Base-by-base conservation (phyloP, 2,113 vertebrate genomes). In the Noctilio leporinus region DNA sequence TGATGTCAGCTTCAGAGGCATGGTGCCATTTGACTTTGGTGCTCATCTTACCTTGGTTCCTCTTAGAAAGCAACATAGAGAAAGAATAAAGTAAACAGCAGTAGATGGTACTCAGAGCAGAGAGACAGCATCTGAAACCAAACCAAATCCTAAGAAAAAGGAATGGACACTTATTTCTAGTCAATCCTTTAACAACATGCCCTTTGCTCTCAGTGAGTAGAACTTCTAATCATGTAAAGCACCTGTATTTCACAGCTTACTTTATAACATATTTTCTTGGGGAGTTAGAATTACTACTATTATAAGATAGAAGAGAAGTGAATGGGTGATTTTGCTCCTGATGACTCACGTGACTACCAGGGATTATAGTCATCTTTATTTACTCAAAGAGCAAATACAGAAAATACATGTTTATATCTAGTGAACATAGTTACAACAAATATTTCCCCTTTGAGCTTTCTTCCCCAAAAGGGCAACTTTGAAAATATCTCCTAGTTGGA, bases 51-150 rank as follows among this genome's bases (percentile, higher is more conserved):
- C 84, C 78, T 95, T 43, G 24, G 9, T 76, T 86, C 20, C 17
- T 45, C 86, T 72, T 81, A 78, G 87, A 90, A 97, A 96, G 76
- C 80, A 95, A 86, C 12, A 89, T 14, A 91, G 59, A 72, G 72
- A 80, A 82, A 89, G 75, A 86, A 76, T 38, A 92, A 94, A 97
- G 47, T 45, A 85, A 93, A 57, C 69, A 94, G 49, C 20, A 38
- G 59, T 69, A 64, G 70, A 55, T 73, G 20, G 4, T 64, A 55
- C 67, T 92, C 30, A 75, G 65, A 86, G 67, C 43, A 82, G 45
- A 92, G 30, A 93, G 75, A 67, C 12, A 10, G 12, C 65, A 65
- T 85, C 75, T 89, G 70, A 96, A 84, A 69, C 28, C 80, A 87
- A 96, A 77, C 20, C 28, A 95, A 64, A 76, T 35, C 62, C 49